These are phyloP conservation scores for Sebastes goodei DNA, from an alignment of 2,797 vertebrate species.

Conservation along the genomic window DNA sequence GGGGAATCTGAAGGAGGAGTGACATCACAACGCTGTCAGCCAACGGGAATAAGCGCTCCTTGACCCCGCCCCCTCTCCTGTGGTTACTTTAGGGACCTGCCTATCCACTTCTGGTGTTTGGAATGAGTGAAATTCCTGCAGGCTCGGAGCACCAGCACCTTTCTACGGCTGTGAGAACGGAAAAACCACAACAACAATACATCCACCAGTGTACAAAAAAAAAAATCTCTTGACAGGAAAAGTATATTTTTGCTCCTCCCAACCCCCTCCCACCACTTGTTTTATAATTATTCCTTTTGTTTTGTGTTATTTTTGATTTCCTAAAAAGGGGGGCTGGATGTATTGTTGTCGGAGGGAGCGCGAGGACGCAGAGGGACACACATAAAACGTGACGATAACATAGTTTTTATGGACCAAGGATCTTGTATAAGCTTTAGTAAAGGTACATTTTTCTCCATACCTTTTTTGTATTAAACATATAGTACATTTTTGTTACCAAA, in stretches of 20 bases:
- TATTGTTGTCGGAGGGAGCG: slow-evolving; percentile 84
- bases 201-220: slow-evolving; percentile 72
- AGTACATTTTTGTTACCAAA: slow-evolving; percentile 99
- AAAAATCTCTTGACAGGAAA: slow-evolving; percentile 69
- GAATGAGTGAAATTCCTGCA: slow-evolving; percentile 64
- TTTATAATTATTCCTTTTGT: slow-evolving; percentile 79
- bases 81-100: slow-evolving; percentile 85
- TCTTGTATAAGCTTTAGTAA: slow-evolving; percentile 99
- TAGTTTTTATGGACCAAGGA: slow-evolving; percentile 99
- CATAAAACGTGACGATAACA: slow-evolving; percentile 85
- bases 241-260: slow-evolving; percentile 79
- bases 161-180: slow-evolving; percentile 70
- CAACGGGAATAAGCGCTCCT: slow-evolving; percentile 60
- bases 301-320: slow-evolving; percentile 77
- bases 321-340: slow-evolving; percentile 85
- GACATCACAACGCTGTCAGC: slow-evolving; percentile 34
- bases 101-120: slow-evolving; percentile 83
- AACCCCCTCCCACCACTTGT: slow-evolving; percentile 62
- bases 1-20: slow-evolving; percentile 54
- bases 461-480: slow-evolving; percentile 98
- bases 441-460: slow-evolving; percentile 99
- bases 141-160: slow-evolving; percentile 85
- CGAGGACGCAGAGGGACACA: slow-evolving; percentile 87
- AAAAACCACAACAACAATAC: slow-evolving; percentile 75
- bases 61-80: slow-evolving; percentile 68